These are phyloP conservation scores for Spodoptera picta DNA, from an alignment of 2,888 invertebrate species.

Conservation along the genomic window DNA sequence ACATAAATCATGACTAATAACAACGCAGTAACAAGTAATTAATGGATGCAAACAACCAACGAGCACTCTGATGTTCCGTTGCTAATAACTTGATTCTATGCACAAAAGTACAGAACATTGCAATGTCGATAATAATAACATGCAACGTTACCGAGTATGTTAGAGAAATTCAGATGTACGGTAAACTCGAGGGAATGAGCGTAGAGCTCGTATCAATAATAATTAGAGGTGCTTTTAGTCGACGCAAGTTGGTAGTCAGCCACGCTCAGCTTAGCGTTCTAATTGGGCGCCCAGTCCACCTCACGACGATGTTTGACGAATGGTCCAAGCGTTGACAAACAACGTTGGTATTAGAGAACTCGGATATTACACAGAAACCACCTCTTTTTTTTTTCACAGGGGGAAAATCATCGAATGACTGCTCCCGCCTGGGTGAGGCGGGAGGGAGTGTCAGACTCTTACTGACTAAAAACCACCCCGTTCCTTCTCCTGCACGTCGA, in stretches of 20 bases:
- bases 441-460: too few species aligned
- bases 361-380: slow-evolving; percentile 42
- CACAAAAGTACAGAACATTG: slow-evolving; percentile 40
- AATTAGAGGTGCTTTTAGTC: slow-evolving; percentile 67
- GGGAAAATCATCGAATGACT: too few species aligned
- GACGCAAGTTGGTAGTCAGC: slow-evolving; percentile 62
- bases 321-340: slow-evolving; percentile 61
- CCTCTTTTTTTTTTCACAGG: too few species aligned
- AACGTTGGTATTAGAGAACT: slow-evolving; percentile 51
- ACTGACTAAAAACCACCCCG: too few species aligned
- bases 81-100: slow-evolving; percentile 35
- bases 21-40: slow-evolving; percentile 7
- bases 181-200: slow-evolving; percentile 53
- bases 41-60: slow-evolving; percentile 22
- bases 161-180: slow-evolving; percentile 48
- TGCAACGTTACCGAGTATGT: slow-evolving; percentile 33
- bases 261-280: slow-evolving; percentile 61
- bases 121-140: slow-evolving; percentile 46
- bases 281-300: slow-evolving; percentile 57
- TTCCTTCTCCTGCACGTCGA: too few species aligned
- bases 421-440: too few species aligned
- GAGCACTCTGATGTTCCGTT: slow-evolving; percentile 26
- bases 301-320: slow-evolving; percentile 60
- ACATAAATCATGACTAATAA: slow-evolving; percentile 25
- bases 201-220: slow-evolving; percentile 63